Percentiles rank a stretch among this genome's conserved stretches.
phyloP scores from a whole-genome alignment of 2,888 invertebrate genomes.

The Eupithecia abbreviata region DNA sequence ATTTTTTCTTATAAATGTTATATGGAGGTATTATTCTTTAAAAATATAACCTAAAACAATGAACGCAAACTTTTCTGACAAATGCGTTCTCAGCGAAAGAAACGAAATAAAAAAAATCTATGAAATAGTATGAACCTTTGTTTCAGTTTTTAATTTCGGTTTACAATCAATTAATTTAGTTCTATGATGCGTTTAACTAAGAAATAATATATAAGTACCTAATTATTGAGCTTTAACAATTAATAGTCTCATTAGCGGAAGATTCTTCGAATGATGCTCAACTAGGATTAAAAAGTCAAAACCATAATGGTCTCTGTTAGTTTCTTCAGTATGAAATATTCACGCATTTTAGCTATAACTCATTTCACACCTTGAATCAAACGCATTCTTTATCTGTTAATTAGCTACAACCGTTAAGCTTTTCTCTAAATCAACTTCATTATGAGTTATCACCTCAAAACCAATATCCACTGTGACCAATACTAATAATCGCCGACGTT shows the following conservation, averaged over 20 bases:
- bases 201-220: too few species aligned
- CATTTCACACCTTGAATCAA: conserved; percentile 22
- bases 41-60: neutral
- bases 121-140: too few species aligned
- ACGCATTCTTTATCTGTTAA: conserved; percentile 18
- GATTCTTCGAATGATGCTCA: too few species aligned
- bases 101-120: too few species aligned
- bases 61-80: neutral
- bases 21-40: neutral
- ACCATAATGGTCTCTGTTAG: neutral
- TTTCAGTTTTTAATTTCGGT: too few species aligned
- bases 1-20: neutral
- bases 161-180: neutral
- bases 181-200: neutral
- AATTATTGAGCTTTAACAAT: neutral
- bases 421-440: conserved; percentile 29
- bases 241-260: too few species aligned
- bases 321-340: neutral
- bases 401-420: conserved; percentile 26
- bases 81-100: neutral
- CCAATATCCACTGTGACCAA: conserved; percentile 55
- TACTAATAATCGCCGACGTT: conserved; percentile 65
- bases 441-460: conserved; percentile 30
- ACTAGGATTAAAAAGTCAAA: too few species aligned
- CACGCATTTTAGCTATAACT: conserved; percentile 16